Percentiles rank a stretch among this genome's conserved stretches.
Evolutionary conservation across 2,888 invertebrate genomes (phyloP).

Genomic region (Drosophila siamana): DNA sequence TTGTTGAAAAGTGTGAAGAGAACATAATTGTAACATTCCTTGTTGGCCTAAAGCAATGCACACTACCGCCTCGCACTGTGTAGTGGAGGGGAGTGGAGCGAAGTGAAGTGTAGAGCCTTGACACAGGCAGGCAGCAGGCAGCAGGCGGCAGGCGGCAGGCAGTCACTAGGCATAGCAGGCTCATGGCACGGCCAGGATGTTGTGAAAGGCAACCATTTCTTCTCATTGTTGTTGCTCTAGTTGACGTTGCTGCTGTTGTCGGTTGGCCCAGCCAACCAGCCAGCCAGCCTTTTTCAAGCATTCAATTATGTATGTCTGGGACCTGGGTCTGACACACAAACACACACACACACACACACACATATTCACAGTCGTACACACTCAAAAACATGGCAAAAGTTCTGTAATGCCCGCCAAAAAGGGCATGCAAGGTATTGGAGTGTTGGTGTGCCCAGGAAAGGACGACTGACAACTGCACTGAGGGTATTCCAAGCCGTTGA

Average conservation of each 20-base stretch:
- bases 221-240: slow-evolving; percentile 31
- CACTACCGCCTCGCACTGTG: slow-evolving; percentile 41
- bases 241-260: slow-evolving; percentile 37
- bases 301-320: slow-evolving; percentile 80
- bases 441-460: slow-evolving; percentile 61
- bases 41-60: slow-evolving; percentile 81
- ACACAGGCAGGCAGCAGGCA: slow-evolving; percentile 37
- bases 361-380: slow-evolving; percentile 39
- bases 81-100: too few relatives aligned
- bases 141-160: slow-evolving; percentile 40
- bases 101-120: slow-evolving; percentile 13
- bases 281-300: slow-evolving; percentile 76
- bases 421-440: slow-evolving; percentile 76
- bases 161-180: slow-evolving; percentile 38
- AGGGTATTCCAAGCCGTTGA: slow-evolving; percentile 41
- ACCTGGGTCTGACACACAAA: slow-evolving; percentile 76
- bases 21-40: slow-evolving; percentile 82
- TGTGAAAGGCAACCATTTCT: slow-evolving; percentile 64
- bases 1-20: slow-evolving; percentile 81
- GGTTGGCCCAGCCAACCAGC: slow-evolving; percentile 49
- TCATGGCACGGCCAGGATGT: slow-evolving; percentile 59
- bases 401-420: slow-evolving; percentile 79
- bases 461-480: slow-evolving; percentile 62
- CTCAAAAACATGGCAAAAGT: slow-evolving; percentile 77
- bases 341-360: slow-evolving; percentile 47